Evolutionary conservation across 2,888 invertebrate genomes (phyloP), one percentile per base, ranked within the genome.

Genomic region (Macaria notata): DNA sequence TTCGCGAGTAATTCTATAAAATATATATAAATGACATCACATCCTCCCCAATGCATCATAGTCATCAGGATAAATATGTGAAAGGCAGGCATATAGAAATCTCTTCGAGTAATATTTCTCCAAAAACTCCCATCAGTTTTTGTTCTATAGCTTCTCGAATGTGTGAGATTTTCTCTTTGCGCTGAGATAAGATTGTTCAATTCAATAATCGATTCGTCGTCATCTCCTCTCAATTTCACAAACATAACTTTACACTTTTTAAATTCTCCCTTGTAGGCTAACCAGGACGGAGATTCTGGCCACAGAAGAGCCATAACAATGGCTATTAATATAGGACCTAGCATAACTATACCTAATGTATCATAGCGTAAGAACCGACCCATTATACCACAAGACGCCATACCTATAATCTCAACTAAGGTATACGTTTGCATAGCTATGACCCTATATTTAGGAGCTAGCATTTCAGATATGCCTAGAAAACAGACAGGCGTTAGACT

Each of bases 401-500:
- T n/a, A 4, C 46, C 46, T 8, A 47, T 6, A 36, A 6, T 36
- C n/a, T 36, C 8, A 7, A n/a, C 19, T 38, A 48, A 29, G 3
- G 39, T 30, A n/a, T 9, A 48, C 6, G 30, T 8, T 39, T 48
- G 48, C 48, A 45, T 33, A 4, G 43, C 33, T 6, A 33, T 33
- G 2, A 29, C 8, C 8, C 31, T 33, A 9, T 50, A 50, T 5
- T 45, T 45, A 3, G 54, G 54, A 9, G 54, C 45, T 2, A 54
- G 19, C 54, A 54, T 54, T 45, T 54, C 54, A 8, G 45, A 41
- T 31, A 54, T 45, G 9, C 45, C 31, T n/a, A 49, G 6, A 7
- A 45, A 49, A n/a, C 54, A 38, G 19, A 54, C 31, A 0, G 54
- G 45, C 38, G 49, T 44, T 3, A 54, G n/a, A 30, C 48, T 54